These are phyloP conservation scores for Chelon auratus DNA, from an alignment of 2,797 vertebrate genomes.

Conservation along the genomic window DNA sequence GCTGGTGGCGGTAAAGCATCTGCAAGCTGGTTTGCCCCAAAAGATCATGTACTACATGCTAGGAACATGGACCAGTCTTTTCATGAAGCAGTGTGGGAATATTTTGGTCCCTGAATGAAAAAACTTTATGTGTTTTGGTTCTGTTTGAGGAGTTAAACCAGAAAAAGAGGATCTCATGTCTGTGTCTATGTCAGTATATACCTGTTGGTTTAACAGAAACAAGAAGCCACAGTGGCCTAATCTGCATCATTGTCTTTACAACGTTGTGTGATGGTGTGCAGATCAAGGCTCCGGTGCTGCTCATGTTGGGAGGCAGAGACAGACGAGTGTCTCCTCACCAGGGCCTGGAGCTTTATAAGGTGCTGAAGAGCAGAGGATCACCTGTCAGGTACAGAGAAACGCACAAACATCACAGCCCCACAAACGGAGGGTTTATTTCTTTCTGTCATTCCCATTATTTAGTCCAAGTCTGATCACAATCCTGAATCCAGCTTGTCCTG, in stretches of 20 bases:
- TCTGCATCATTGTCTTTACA: background rate
- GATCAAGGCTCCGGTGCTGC: conserved; percentile 85
- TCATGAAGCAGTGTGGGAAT: no score
- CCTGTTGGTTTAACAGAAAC: background rate
- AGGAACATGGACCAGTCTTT: no score
- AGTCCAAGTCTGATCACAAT: no score
- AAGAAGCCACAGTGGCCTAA: background rate
- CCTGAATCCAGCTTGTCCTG: background rate
- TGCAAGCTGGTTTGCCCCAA: no score
- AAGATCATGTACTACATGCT: no score
- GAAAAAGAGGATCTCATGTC: no score
- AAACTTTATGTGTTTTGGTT: no score
- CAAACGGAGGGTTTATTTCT: background rate
- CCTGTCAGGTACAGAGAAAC: conserved; percentile 76
- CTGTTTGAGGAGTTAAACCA: no score
- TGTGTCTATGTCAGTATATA: no score
- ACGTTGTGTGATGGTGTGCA: conserved; percentile 53
- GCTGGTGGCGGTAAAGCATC: no score
- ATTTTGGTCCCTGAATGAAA: no score
- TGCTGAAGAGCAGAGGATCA: conserved; percentile 84
- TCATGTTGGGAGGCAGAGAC: conserved; percentile 87
- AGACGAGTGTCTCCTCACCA: conserved; percentile 87
- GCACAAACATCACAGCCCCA: background rate
- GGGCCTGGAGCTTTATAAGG: conserved; percentile 87
- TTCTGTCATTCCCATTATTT: background rate